These are phyloP conservation scores for Osedax fenrisi DNA, from an alignment of 2,888 invertebrate species.

Conservation along the genomic window DNA sequence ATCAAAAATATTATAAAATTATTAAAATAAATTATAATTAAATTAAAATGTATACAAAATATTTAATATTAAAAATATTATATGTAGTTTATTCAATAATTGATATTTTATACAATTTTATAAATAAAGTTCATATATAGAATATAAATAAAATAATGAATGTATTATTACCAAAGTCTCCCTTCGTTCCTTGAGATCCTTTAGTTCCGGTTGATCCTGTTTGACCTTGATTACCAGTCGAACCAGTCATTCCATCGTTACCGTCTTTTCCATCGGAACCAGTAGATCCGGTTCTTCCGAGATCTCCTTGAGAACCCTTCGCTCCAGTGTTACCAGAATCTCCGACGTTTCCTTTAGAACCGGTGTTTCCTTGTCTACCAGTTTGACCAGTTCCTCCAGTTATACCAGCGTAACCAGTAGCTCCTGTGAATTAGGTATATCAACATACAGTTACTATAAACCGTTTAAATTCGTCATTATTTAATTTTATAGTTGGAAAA, in stretches of 20 bases:
- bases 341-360: neutral
- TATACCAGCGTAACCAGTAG: neutral
- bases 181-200: slow-evolving; percentile 11
- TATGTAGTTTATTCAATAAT: too few relatives aligned
- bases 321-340: neutral
- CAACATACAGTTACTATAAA: too few relatives aligned
- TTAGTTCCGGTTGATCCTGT: slow-evolving; percentile 4
- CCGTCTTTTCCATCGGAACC: neutral
- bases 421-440: too few relatives aligned
- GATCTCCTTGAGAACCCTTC: neutral
- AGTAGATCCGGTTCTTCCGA: neutral
- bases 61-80: too few relatives aligned
- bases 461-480: too few relatives aligned
- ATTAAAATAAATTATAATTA: too few relatives aligned
- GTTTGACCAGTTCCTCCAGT: neutral
- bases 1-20: too few relatives aligned
- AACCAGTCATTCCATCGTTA: slow-evolving; percentile 17
- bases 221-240: slow-evolving; percentile 14
- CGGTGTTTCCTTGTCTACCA: neutral
- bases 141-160: too few relatives aligned
- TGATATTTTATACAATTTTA: too few relatives aligned
- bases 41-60: too few relatives aligned
- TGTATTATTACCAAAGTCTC: neutral
- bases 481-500: too few relatives aligned
- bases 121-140: too few relatives aligned